These are phyloP conservation scores for Pollenia amentaria DNA, from an alignment of 2,888 invertebrate species.

Conservation along the genomic window DNA sequence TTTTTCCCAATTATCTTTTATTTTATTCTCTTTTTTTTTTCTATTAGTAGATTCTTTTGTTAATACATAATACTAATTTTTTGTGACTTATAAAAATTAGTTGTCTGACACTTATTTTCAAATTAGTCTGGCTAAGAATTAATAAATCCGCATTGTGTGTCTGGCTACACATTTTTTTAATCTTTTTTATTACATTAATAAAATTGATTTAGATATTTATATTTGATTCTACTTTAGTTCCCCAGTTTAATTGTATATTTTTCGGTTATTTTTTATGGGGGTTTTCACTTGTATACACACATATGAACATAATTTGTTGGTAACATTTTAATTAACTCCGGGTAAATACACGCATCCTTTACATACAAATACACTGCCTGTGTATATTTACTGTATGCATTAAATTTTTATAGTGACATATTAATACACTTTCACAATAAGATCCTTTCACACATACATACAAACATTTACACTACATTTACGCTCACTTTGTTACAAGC, in stretches of 20 bases:
- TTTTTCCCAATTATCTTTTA: not conserved
- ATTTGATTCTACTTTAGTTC: not conserved
- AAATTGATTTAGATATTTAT: constrained; percentile 16
- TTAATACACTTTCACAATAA: constrained; percentile 37
- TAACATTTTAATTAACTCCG: constrained; percentile 52
- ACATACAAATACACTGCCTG: not conserved
- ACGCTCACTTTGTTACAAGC: not conserved
- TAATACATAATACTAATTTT: not conserved
- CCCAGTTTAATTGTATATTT: not conserved
- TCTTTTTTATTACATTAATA: constrained; percentile 21
- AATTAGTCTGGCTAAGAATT: not conserved
- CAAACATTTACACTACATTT: too few species aligned
- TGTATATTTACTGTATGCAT: constrained; percentile 7
- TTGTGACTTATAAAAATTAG: not conserved
- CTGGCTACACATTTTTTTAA: not conserved
- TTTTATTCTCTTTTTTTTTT: not conserved
- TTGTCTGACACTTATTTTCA: not conserved
- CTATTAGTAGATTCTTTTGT: not conserved
- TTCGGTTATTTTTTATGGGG: not conserved
- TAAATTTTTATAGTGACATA: constrained; percentile 27
- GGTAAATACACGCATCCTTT: constrained; percentile 18
- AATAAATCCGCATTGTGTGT: not conserved
- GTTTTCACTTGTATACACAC: constrained; percentile 11
- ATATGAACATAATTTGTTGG: not conserved
- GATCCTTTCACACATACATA: not conserved